Conservation (phyloP, 2,888 invertebrate genomes). For the Agonopterix heracliana region DNA sequence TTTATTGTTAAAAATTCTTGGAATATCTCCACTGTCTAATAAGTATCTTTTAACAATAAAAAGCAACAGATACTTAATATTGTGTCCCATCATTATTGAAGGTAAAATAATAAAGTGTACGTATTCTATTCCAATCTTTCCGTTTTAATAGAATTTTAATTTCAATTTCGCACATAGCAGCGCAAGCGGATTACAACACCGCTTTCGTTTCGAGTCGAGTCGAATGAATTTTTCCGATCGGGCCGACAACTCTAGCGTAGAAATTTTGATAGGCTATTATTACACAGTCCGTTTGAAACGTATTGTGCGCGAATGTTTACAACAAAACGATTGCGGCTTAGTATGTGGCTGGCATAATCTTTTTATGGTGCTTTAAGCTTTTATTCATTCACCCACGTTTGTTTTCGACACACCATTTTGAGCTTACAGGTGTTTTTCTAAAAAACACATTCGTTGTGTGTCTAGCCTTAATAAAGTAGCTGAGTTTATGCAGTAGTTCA, state of each 20-base stretch:
- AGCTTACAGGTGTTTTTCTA: too few relatives aligned
- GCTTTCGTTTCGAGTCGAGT: slow-evolving; percentile 24
- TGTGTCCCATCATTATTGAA: too few relatives aligned
- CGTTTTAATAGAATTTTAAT: slow-evolving; percentile 68
- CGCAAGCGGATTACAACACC: slow-evolving; percentile 53
- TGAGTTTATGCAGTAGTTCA: too few relatives aligned
- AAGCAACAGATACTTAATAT: too few relatives aligned
- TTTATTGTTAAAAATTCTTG: too few relatives aligned
- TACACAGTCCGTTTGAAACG: slow-evolving; percentile 66
- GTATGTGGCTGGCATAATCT: neutral
- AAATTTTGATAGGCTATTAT: slow-evolving; percentile 67
- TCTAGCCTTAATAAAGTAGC: too few relatives aligned
- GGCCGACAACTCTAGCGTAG: slow-evolving; percentile 55
- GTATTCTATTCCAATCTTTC: slow-evolving; percentile 46
- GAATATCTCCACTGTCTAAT: too few relatives aligned
- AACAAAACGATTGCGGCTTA: slow-evolving; percentile 4
- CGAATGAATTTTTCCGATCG: slow-evolving; percentile 60
- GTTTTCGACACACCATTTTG: too few relatives aligned
- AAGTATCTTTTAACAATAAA: too few relatives aligned
- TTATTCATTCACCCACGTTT: neutral
- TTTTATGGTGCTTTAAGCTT: neutral
- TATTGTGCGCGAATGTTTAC: slow-evolving; percentile 54
- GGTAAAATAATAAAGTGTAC: slow-evolving; percentile 1
- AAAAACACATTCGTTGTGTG: too few relatives aligned
- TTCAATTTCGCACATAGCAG: slow-evolving; percentile 66